Base-by-base conservation (phyloP, 2,797 vertebrate species). In the Leuciscus waleckii region DNA sequence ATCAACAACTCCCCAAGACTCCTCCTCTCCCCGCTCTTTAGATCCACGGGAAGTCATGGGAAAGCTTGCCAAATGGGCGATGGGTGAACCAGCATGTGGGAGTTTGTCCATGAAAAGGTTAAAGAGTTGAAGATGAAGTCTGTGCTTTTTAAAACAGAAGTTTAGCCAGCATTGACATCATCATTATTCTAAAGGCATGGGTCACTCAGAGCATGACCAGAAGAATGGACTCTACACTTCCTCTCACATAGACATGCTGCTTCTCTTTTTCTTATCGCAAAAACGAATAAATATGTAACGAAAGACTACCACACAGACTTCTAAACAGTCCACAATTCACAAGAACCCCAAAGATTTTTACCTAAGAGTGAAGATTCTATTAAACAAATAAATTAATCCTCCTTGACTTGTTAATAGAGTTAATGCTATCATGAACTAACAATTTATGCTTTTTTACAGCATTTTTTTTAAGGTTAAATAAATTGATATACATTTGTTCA, bases 31-130 rank as follows among this genome's bases (percentile, higher is more conserved):
- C 43, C 39, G 14, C 73, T 82, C 54, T n/a, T 58, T 68, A 39
- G 54, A 76, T 56, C 69, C 26, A 73, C 14, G 14, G 82, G 61
- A 75, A 88, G 71, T 82, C 82, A 68, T 78, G 81, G 81, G 76
- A 82, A 88, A 74, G 8, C 26, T 68, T 69, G 58, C 63, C 83
- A 86, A 88, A 79, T 84, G 43, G 67, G 78, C 41, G 17, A 86
- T 81, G 46, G 85, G 85, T 77, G 79, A 78, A 73, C 10, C 76
- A 80, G 68, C 65, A 70, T 70, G 54, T 51, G 37, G 70, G 68
- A 74, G 75, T 83, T 37, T 58, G 58, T 76, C 39, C 26, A 41
- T 69, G 51, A 67, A 82, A 41, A 54, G 32, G 49, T 86, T 67
- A 71, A 74, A 77, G 23, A 51, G n/a, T 65, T 83, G 32, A 78